phyloP scores from a whole-genome alignment of 2,888 invertebrate species.

The Drosophila putrida region DNA sequence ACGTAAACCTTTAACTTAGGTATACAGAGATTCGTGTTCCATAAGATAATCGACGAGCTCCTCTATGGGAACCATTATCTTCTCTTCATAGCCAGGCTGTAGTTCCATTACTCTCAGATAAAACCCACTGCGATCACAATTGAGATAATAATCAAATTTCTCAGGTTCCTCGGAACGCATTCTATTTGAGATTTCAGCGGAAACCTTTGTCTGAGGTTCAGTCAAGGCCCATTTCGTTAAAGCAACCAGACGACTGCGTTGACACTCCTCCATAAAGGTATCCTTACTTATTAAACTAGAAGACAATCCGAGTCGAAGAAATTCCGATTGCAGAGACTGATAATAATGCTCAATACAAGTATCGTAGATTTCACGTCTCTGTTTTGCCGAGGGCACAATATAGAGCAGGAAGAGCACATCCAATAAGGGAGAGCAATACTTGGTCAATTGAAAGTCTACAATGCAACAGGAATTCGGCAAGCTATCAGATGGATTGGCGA shows the following conservation, averaged over 20 bases:
- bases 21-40: constrained; percentile 26
- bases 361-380: constrained; percentile 81
- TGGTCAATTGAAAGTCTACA: constrained; percentile 87
- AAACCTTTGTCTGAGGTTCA: constrained; percentile 84
- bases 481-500: constrained; percentile 67
- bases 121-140: constrained; percentile 84
- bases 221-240: constrained; percentile 83
- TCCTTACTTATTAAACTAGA: constrained; percentile 72
- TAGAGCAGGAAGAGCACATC: constrained; percentile 86
- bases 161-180: constrained; percentile 82
- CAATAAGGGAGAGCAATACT: constrained; percentile 87
- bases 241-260: constrained; percentile 80
- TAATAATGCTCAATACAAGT: constrained; percentile 85
- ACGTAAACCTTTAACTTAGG: neutral
- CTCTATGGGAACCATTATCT: constrained; percentile 77
- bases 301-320: constrained; percentile 27
- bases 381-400: constrained; percentile 83
- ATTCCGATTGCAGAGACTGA: constrained; percentile 66
- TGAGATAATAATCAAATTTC: constrained; percentile 84
- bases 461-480: constrained; percentile 85
- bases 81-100: constrained; percentile 80
- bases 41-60: constrained; percentile 79
- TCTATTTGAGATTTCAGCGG: constrained; percentile 76
- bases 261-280: constrained; percentile 82
- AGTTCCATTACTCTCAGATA: constrained; percentile 81